Conservation (phyloP, 2,113 vertebrate genomes). For the Ceyx cyanopectus region DNA sequence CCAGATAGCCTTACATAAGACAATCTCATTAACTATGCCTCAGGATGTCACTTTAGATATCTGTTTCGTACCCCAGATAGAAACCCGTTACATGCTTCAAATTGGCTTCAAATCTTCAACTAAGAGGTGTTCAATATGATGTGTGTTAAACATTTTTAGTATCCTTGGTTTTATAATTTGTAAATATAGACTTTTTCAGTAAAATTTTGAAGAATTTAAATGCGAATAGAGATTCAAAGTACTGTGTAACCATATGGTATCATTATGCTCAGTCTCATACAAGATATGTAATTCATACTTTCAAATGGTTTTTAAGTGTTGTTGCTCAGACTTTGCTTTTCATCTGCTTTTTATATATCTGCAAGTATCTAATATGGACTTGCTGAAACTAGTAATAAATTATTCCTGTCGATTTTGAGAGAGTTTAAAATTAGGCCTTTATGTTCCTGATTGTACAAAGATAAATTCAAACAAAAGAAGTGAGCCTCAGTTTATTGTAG, state of each 20-base stretch:
- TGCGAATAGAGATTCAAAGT: not conserved
- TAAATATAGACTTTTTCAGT: not conserved
- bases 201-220: not conserved
- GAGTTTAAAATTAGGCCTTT: not conserved
- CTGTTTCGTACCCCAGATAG: slow-evolving; percentile 30
- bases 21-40: slow-evolving; percentile 71
- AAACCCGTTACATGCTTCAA: slow-evolving; percentile 62
- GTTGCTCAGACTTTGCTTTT: not conserved
- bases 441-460: not conserved
- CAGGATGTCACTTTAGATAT: slow-evolving; percentile 68
- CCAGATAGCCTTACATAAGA: slow-evolving; percentile 68
- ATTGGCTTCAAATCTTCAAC: slow-evolving; percentile 34
- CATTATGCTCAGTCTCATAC: not conserved
- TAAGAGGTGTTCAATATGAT: not conserved
- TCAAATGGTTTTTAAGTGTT: not conserved
- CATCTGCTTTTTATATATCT: not conserved
- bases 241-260: not conserved
- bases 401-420: not conserved
- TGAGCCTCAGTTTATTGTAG: not conserved
- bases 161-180: not conserved
- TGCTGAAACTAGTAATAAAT: not conserved
- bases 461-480: not conserved
- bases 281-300: not conserved
- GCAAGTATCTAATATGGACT: not conserved
- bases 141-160: not conserved